Evolutionary conservation across 2,888 invertebrate species (phyloP).

Genomic region (Drosophila leonis): DNA sequence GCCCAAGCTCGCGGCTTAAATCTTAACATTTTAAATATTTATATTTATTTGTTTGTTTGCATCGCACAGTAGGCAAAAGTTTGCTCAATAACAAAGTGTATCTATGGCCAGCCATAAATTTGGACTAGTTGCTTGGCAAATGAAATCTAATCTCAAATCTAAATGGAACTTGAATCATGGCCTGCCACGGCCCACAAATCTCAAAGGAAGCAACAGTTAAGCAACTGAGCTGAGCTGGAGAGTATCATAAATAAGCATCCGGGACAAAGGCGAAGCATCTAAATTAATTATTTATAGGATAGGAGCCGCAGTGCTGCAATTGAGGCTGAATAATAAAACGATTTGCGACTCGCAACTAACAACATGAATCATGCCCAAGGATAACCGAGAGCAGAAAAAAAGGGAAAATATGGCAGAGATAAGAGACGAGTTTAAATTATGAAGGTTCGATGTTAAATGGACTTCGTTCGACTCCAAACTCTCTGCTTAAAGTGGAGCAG

Average conservation of each 20-base stretch:
- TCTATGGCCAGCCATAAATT: constrained; percentile 13
- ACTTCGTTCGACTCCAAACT: constrained; percentile 18
- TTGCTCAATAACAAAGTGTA: not conserved
- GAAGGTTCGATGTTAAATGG: constrained; percentile 61
- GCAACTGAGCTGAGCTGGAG: not conserved
- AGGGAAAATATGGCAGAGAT: constrained; percentile 48
- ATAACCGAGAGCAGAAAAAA: constrained; percentile 9
- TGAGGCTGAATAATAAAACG: constrained; percentile 74
- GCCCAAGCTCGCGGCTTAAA: not conserved
- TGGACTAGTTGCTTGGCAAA: constrained; percentile 30
- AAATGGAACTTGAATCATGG: constrained; percentile 55
- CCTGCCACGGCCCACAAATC: constrained; percentile 51
- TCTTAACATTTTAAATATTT: not conserved
- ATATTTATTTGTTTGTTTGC: constrained; percentile 1
- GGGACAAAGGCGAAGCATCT: constrained; percentile 58
- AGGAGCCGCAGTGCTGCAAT: constrained; percentile 60
- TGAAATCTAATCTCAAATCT: constrained; percentile 70
- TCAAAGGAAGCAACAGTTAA: constrained; percentile 59
- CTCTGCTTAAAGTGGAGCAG: constrained; percentile 31
- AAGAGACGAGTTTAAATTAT: constrained; percentile 70
- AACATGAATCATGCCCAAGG: constrained; percentile 67
- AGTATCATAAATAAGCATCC: constrained; percentile 59
- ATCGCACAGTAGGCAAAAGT: not conserved
- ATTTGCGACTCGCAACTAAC: constrained; percentile 67
- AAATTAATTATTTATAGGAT: constrained; percentile 76